A percentile compares a stretch with the other conserved stretches of the same genome.
phyloP scores from a whole-genome alignment of 2,888 invertebrate species.

The Pyrocoelia pectoralis region DNA sequence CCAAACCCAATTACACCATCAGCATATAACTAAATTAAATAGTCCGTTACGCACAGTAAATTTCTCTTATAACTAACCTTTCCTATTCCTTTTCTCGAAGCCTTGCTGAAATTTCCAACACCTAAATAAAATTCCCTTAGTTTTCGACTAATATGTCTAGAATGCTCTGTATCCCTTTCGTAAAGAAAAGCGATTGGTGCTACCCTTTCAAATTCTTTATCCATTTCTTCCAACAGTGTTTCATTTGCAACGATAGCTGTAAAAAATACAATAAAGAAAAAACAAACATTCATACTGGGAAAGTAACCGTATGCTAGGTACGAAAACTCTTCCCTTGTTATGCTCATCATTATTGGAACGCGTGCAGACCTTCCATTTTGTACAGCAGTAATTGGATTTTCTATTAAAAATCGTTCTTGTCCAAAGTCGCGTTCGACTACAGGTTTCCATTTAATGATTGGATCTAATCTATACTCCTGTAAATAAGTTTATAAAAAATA shows the following conservation, averaged over 20 bases:
- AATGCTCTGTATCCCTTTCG: slow-evolving; percentile 58
- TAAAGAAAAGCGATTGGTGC: slow-evolving; percentile 73
- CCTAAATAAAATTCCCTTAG: slow-evolving; percentile 63
- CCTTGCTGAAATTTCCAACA: slow-evolving; percentile 55
- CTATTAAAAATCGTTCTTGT: slow-evolving; percentile 68
- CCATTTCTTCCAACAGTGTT: slow-evolving; percentile 58
- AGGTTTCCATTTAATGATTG: slow-evolving; percentile 62
- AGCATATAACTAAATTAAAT: slow-evolving; percentile 62
- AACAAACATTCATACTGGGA: slow-evolving; percentile 5
- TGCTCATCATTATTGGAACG: slow-evolving; percentile 71
- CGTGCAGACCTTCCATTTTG: slow-evolving; percentile 64
- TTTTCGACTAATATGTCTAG: slow-evolving; percentile 60
- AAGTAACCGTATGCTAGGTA: slow-evolving; percentile 66
- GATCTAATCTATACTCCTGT: slow-evolving; percentile 55
- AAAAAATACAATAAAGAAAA: not conserved
- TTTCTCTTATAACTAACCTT: slow-evolving; percentile 49
- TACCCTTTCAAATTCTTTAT: slow-evolving; percentile 67
- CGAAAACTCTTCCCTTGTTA: slow-evolving; percentile 71
- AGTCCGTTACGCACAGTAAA: slow-evolving; percentile 2
- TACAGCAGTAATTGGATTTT: slow-evolving; percentile 66
- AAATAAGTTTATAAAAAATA: not conserved
- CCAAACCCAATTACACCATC: slow-evolving; percentile 68
- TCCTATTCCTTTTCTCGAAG: slow-evolving; percentile 56
- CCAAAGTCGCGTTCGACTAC: slow-evolving; percentile 71
- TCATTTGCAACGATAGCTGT: no score